Base-by-base conservation (phyloP, 2,888 invertebrate species). In the Lepidonotus clava region DNA sequence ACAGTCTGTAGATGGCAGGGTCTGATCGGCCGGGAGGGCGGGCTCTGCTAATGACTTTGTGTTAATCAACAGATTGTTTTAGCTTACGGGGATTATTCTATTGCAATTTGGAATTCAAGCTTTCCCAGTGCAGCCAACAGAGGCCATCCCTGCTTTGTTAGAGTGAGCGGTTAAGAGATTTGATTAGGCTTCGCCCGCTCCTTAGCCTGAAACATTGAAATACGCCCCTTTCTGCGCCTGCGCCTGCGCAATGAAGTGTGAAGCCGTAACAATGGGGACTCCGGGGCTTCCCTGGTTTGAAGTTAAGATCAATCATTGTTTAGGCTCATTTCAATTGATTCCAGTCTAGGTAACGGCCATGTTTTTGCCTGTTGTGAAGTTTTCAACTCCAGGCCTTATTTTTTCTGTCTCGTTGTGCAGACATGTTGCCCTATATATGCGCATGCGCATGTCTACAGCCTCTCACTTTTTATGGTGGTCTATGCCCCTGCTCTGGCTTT, bases 21-120 rank as follows among this genome's bases (percentile, higher is more conserved):
- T 32, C 61, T 24, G 61, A 61, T 61, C 61, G 28, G 28, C n/a
- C n/a, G n/a, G n/a, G n/a, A n/a, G n/a, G n/a, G n/a, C n/a, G n/a
- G n/a, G n/a, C 28, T 11, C 28, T 28, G 28, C 28, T 61, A 61
- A 61, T 61, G 61, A 28, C 61, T n/a, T 24, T 4, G 24, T 61
- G n/a, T 61, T 61, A 61, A 61, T 61, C 61, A 61, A 28, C 61
- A 61, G n/a, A 61, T 61, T 61, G 28, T 61, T 61, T 8, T 32
- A 61, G 61, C 21, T 24, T 32, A 61, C n/a, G 8, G 24, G n/a
- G 61, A 61, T 61, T 61, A 18, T 61, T 24, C 61, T 28, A 28
- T 61, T 61, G 28, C 61, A 61, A 61, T n/a, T n/a, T n/a, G n/a
- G n/a, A n/a, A n/a, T n/a, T n/a, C n/a, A n/a, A n/a, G n/a, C n/a